These are phyloP conservation scores for Monochamus alternatus DNA, from an alignment of 2,888 invertebrate species.

Conservation along the genomic window DNA sequence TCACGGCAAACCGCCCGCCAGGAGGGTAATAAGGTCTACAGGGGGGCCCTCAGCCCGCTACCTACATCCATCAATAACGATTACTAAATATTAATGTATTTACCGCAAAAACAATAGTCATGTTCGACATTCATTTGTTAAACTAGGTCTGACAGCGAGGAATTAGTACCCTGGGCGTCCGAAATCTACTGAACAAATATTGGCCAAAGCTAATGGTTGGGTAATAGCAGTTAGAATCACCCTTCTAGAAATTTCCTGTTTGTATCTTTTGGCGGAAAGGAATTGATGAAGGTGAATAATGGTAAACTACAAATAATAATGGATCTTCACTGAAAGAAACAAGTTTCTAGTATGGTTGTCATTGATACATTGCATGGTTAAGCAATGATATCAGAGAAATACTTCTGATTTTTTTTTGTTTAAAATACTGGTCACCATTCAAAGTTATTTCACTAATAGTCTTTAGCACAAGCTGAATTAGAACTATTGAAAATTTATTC, in stretches of 20 bases:
- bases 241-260: not conserved
- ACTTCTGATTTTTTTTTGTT: no score
- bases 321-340: no score
- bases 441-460: no score
- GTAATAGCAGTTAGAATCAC: not conserved
- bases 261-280: not conserved
- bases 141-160: conserved; percentile 53
- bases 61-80: conserved; percentile 69
- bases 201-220: not conserved
- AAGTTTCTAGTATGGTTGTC: no score
- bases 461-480: no score
- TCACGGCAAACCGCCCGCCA: conserved; percentile 66
- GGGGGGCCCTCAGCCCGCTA: conserved; percentile 66
- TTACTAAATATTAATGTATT: conserved; percentile 66
- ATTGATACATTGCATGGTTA: no score
- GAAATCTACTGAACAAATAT: conserved; percentile 18
- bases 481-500: no score
- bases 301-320: no score
- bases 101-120: conserved; percentile 59
- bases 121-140: conserved; percentile 60
- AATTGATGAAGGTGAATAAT: no score
- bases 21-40: conserved; percentile 68
- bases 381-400: no score
- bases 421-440: no score
- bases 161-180: conserved; percentile 42